Evolutionary conservation across 1,140 invertebrate species (phyloP).

Genomic region (Ephestia elutella): DNA sequence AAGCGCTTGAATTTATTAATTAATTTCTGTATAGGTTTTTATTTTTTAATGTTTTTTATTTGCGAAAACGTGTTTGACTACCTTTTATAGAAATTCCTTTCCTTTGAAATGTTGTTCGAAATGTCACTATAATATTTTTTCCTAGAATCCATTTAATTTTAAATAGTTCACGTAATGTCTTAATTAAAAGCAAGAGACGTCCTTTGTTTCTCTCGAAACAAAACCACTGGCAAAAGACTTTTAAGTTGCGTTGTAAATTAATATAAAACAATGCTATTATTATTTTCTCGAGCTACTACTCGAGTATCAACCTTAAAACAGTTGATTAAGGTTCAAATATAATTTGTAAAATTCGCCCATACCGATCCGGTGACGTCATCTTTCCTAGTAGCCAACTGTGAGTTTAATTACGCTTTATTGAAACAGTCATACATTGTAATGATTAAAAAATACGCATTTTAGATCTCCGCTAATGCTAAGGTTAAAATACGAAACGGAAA

Average conservation of each 20-base stretch:
- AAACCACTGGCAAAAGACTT: not conserved
- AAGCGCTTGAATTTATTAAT: too few relatives aligned
- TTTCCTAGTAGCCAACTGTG: not conserved
- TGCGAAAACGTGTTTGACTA: too few relatives aligned
- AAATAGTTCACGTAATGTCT: not conserved
- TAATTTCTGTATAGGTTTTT: not conserved
- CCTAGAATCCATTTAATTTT: not conserved
- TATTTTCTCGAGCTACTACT: not conserved
- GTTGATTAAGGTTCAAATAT: not conserved
- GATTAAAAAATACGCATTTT: not conserved
- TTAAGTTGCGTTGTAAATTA: slow-evolving; percentile 1
- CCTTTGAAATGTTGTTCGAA: too few relatives aligned
- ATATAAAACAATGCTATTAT: slow-evolving; percentile 5
- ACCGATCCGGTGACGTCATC: not conserved
- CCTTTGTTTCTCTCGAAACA: not conserved
- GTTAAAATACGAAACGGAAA: too few relatives aligned
- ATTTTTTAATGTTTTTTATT: too few relatives aligned
- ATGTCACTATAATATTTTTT: not conserved
- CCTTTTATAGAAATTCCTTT: too few relatives aligned
- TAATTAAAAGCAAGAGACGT: not conserved
- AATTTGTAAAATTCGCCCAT: not conserved
- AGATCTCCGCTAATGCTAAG: not conserved
- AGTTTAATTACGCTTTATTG: slow-evolving; percentile 2
- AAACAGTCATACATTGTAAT: not conserved
- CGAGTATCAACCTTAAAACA: not conserved